Evolutionary conservation across 2,888 invertebrate genomes (phyloP).

Genomic region (Agrypnus murinus): DNA sequence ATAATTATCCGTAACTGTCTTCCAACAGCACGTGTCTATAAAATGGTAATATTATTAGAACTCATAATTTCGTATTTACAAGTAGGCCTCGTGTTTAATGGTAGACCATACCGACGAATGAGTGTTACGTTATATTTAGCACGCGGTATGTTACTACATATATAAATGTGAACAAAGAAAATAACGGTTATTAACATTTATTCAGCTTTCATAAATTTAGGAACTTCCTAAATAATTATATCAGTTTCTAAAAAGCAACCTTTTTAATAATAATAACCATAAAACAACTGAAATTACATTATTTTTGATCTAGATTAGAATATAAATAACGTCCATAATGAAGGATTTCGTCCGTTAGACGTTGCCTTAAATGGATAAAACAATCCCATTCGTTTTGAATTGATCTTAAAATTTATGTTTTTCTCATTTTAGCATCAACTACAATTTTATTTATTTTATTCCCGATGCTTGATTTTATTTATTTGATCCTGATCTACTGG

Average conservation of each 20-base stretch:
- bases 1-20: background rate
- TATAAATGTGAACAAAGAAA: conserved; percentile 27
- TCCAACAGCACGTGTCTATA: conserved; percentile 21
- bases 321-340: too few species aligned
- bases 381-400: too few species aligned
- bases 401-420: too few species aligned
- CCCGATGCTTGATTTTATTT: background rate
- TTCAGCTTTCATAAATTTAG: background rate
- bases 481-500: conserved; percentile 9
- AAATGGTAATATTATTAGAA: conserved; percentile 22
- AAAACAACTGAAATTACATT: too few species aligned
- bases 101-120: background rate
- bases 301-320: too few species aligned
- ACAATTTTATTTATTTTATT: too few species aligned
- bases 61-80: conserved; percentile 27
- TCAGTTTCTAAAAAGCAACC: too few species aligned
- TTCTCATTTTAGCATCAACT: too few species aligned
- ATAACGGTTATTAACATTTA: conserved; percentile 19
- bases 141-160: conserved; percentile 27
- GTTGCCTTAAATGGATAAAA: too few species aligned
- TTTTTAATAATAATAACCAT: too few species aligned
- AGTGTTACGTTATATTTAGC: conserved; percentile 39
- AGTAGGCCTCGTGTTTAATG: conserved; percentile 36
- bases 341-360: too few species aligned
- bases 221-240: too few species aligned